Evolutionary conservation across 2,113 vertebrate genomes (phyloP).

Genomic region (Embiotoca jacksoni): DNA sequence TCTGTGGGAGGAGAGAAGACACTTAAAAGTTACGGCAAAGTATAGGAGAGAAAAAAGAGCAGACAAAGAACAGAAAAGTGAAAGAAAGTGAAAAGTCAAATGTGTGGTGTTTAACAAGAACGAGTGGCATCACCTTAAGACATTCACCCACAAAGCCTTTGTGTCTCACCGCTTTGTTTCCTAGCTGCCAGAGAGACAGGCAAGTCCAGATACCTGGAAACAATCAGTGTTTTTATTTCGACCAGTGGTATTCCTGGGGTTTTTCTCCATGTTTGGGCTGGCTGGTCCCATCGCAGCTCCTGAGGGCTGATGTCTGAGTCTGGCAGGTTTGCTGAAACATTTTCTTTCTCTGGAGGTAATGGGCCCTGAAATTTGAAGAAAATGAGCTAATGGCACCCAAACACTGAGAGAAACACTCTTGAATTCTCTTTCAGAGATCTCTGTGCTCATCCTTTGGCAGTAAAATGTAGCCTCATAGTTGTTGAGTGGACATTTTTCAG

Average conservation of each 20-base stretch:
- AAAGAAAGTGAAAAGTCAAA: neutral
- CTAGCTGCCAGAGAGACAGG: constrained; percentile 17
- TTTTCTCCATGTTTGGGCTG: constrained; percentile 83
- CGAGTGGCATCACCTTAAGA: constrained; percentile 4
- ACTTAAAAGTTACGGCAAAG: neutral
- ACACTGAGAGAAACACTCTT: constrained; percentile 25
- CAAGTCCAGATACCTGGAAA: constrained; percentile 60
- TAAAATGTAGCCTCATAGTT: neutral
- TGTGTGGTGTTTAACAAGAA: neutral
- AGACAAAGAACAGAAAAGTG: neutral
- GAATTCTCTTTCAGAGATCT: neutral
- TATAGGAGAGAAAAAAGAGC: neutral
- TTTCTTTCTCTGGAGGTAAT: constrained; percentile 69
- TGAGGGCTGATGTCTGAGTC: constrained; percentile 57
- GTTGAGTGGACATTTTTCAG: neutral
- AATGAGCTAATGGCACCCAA: constrained; percentile 53
- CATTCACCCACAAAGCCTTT: neutral
- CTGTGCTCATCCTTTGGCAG: constrained; percentile 28
- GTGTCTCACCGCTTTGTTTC: constrained; percentile 5
- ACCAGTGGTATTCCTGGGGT: constrained; percentile 46
- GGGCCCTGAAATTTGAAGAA: constrained; percentile 68
- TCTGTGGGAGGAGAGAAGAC: neutral
- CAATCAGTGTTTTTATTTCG: constrained; percentile 59
- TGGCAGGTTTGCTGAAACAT: constrained; percentile 62
- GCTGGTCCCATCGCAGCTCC: constrained; percentile 64